Evolutionary conservation across 1,140 invertebrate species (phyloP), one percentile per base, ranked within the genome.

Genomic region (Bombus terrestris): DNA sequence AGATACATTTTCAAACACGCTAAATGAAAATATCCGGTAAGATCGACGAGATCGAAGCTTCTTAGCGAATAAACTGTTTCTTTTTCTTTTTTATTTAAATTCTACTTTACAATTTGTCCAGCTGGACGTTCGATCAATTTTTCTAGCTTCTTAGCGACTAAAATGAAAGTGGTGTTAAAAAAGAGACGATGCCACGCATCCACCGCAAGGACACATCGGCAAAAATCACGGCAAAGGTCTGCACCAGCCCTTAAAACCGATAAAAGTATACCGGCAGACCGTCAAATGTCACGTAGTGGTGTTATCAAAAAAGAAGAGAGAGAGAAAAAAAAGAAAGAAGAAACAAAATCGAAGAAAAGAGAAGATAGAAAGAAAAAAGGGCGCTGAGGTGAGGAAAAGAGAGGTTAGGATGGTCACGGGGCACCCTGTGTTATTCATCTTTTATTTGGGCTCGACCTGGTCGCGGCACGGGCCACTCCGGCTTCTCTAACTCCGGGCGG

Each of bases 341-440:
- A 28, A 35, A 12, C 35, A 9, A 25, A 12, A 22, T 35, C 15
- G 10, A 13, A 28, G 32, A 6, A 6, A 41, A 59, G 4, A 64
- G 13, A 22, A 22, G 2, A 28, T 12, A 41, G 25, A 28, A 71
- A 1, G 22, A 41, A 22, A 13, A 15, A 18, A 10, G 69, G 9
- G 22, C 10, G 15, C 10, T 10, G 35, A 13, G 68, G 35, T 18
- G 18, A 6, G 35, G 25, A 8, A 28, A n/a, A 32, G 25, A 25
- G 15, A 18, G 35, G 18, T 39, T 18, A 22, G 18, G 13, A 35
- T 28, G 53, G 86, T 88, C 86, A 91, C 85, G 85, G 86, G 80
- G 71, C 83, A 85, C 85, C 85, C 83, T 25, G 75, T 87, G 84
- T 88, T 81, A 74, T 81, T 75, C 77, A 77, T 86, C 81, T 86